A percentile compares a stretch with the other conserved stretches of the same genome.
phyloP scores from a whole-genome alignment of 2,888 invertebrate genomes.

The Pyrocoelia pectoralis region DNA sequence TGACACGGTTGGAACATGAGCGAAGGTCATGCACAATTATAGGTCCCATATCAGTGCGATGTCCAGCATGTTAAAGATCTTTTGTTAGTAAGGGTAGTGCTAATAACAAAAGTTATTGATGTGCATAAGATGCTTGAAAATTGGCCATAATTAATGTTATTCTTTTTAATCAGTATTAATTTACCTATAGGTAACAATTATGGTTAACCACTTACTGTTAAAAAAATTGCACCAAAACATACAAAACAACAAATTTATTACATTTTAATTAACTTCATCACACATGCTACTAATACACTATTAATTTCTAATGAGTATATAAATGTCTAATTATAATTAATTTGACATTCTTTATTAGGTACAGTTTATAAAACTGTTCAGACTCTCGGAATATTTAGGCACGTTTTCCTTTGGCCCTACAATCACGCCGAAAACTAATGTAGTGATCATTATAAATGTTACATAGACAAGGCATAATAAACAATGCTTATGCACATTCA shows the following conservation, averaged over 20 bases:
- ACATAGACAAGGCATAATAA: neutral
- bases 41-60: too few relatives aligned
- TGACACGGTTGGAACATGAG: too few relatives aligned
- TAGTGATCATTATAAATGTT: constrained; percentile 6
- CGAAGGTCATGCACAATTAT: too few relatives aligned
- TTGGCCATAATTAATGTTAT: too few relatives aligned
- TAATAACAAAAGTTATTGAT: too few relatives aligned
- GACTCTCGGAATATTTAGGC: constrained; percentile 44
- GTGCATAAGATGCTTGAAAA: too few relatives aligned
- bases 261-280: neutral
- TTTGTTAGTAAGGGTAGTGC: too few relatives aligned
- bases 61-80: too few relatives aligned
- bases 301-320: constrained; percentile 5
- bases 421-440: constrained; percentile 10
- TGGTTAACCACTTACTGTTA: too few relatives aligned
- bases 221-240: neutral
- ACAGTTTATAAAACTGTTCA: constrained; percentile 22
- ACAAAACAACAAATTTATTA: constrained; percentile 9
- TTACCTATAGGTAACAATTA: too few relatives aligned
- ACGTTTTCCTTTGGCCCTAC: constrained; percentile 42
- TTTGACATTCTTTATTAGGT: constrained; percentile 9
- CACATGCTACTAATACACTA: constrained; percentile 6
- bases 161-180: too few relatives aligned
- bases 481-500: neutral
- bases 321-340: constrained; percentile 8